Conservation (phyloP, 2,113 vertebrate species). For the Dicaeum eximium region DNA sequence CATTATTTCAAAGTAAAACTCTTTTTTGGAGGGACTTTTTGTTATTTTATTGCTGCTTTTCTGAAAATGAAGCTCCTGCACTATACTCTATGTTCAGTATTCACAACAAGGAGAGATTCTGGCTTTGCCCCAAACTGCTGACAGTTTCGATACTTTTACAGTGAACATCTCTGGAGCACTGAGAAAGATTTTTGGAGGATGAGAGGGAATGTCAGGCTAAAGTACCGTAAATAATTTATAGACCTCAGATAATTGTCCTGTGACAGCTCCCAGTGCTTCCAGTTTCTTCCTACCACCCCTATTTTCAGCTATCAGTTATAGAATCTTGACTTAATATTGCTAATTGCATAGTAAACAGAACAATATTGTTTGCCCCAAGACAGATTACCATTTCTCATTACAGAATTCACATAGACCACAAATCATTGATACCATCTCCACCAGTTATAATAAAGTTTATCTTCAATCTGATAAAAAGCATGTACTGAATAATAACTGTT, state of each 20-base stretch:
- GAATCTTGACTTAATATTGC: constrained; percentile 41
- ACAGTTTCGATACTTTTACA: background rate
- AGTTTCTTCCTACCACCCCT: background rate
- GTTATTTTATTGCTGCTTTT: background rate
- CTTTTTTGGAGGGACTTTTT: background rate
- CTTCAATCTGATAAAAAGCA: constrained; percentile 63
- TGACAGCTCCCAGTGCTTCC: constrained; percentile 47
- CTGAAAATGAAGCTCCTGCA: background rate
- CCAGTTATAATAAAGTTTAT: constrained; percentile 33
- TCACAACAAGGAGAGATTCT: background rate
- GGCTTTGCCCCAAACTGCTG: constrained; percentile 12
- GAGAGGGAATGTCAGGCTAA: constrained; percentile 16
- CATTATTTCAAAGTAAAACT: background rate
- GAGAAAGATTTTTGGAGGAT: background rate
- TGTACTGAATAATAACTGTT: constrained; percentile 63
- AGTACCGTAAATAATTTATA: constrained; percentile 18
- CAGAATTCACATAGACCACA: constrained; percentile 26
- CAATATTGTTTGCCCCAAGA: constrained; percentile 61
- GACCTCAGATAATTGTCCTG: background rate
- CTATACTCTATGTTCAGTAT: background rate
- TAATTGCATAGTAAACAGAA: constrained; percentile 57
- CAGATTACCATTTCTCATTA: constrained; percentile 56
- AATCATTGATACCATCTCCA: constrained; percentile 52
- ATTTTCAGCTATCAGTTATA: constrained; percentile 9
- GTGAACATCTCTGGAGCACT: background rate